These are phyloP conservation scores for Psix sp. DNA, from an alignment of 1,140 invertebrate species.

Conservation along the genomic window DNA sequence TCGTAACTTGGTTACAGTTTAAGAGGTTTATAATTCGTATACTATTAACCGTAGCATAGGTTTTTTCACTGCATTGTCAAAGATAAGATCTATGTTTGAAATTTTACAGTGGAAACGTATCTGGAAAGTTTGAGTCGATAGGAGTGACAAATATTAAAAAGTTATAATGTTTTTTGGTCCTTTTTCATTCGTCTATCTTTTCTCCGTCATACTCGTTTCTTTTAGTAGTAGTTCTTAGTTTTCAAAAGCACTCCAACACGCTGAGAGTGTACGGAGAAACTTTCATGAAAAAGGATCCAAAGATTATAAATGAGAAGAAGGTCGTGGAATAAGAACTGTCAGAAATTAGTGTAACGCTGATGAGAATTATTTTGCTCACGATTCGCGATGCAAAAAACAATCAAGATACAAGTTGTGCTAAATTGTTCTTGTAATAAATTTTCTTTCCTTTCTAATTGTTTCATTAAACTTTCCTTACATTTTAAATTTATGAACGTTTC, in stretches of 20 bases:
- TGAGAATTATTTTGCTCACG: slow-evolving; percentile 18
- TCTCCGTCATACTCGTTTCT: slow-evolving; percentile 46
- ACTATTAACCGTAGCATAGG: too few relatives aligned
- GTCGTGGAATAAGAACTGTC: slow-evolving; percentile 39
- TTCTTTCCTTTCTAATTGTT: too few relatives aligned
- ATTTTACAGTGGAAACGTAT: slow-evolving; percentile 42
- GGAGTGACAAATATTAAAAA: slow-evolving; percentile 53
- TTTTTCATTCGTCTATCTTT: slow-evolving; percentile 53
- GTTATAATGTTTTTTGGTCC: slow-evolving; percentile 49
- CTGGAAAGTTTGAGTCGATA: slow-evolving; percentile 38
- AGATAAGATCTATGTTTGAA: slow-evolving; percentile 2
- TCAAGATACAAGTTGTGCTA: too few relatives aligned
- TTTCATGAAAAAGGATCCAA: slow-evolving; percentile 54
- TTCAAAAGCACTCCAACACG: slow-evolving; percentile 50
- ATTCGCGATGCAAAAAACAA: slow-evolving; percentile 17
- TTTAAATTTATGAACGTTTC: too few relatives aligned
- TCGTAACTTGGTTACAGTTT: too few relatives aligned
- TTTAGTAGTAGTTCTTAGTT: slow-evolving; percentile 49
- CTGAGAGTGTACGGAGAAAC: slow-evolving; percentile 37
- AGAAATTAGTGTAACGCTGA: slow-evolving; percentile 46
- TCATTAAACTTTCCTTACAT: too few relatives aligned
- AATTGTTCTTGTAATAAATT: too few relatives aligned
- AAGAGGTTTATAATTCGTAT: too few relatives aligned
- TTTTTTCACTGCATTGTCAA: too few relatives aligned
- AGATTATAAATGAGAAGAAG: slow-evolving; percentile 59